Conservation (phyloP, 2,113 vertebrate genomes). For the Forbesichthys agassizii region DNA sequence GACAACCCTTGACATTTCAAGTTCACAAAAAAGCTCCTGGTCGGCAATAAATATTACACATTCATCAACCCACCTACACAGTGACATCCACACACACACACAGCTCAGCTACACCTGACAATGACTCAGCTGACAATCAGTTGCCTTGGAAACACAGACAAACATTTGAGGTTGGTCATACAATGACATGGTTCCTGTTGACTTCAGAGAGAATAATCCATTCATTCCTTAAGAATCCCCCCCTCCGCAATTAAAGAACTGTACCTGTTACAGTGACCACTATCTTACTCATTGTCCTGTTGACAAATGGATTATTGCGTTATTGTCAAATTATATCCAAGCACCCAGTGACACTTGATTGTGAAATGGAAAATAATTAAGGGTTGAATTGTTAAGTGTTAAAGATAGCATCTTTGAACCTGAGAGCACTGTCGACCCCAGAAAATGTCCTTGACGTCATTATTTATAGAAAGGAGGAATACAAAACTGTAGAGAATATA, state of each 20-base stretch:
- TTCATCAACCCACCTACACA: conserved; percentile 5
- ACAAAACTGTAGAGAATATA: conserved; percentile 1
- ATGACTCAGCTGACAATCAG: not conserved
- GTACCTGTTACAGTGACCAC: conserved; percentile 11
- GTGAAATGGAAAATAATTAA: conserved; percentile 18
- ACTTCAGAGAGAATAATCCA: conserved; percentile 25
- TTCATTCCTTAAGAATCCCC: conserved; percentile 15
- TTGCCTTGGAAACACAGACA: not conserved
- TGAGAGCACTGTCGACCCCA: conserved; percentile 45
- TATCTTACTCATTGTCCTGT: conserved; percentile 34
- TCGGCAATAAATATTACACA: conserved; percentile 25
- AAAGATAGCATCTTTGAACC: conserved; percentile 27
- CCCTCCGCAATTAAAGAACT: conserved; percentile 2
- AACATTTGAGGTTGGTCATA: conserved; percentile 11
- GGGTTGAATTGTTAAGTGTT: conserved; percentile 17
- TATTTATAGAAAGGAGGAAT: conserved; percentile 20
- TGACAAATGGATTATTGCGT: no score
- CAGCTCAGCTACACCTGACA: no score
- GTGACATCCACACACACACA: no score
- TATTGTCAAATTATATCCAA: not conserved
- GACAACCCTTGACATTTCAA: conserved; percentile 6
- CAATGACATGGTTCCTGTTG: not conserved
- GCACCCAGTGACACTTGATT: conserved; percentile 6
- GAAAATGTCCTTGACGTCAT: conserved; percentile 6
- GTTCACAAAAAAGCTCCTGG: not conserved